A percentile compares a stretch with the other conserved stretches of the same genome.
Conservation (phyloP, 1,140 invertebrate species). For the Frieseomelitta varia region DNA sequence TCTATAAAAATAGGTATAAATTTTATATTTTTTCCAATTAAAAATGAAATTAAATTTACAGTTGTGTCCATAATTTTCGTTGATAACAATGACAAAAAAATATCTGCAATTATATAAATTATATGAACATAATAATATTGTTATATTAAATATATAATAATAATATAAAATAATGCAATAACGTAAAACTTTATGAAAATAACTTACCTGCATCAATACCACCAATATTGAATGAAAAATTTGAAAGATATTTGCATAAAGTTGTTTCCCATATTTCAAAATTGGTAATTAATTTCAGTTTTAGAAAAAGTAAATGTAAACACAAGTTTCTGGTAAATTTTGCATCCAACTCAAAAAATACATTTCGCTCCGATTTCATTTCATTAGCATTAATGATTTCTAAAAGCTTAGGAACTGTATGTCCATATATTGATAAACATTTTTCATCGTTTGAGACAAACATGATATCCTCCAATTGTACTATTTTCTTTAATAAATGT, state of each 20-base stretch:
- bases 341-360: constrained; percentile 52
- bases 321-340: constrained; percentile 65
- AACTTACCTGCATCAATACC: constrained; percentile 76
- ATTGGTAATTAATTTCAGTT: constrained; percentile 70
- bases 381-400: constrained; percentile 45
- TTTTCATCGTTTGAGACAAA: constrained; percentile 63
- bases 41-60: constrained; percentile 68
- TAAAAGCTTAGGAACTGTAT: constrained; percentile 70
- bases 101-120: constrained; percentile 60
- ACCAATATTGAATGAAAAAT: constrained; percentile 83
- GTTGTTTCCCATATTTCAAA: constrained; percentile 82
- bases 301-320: constrained; percentile 61
- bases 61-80: constrained; percentile 58
- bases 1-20: constrained; percentile 68
- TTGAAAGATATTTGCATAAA: constrained; percentile 83
- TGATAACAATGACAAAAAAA: constrained; percentile 66
- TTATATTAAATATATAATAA: neutral
- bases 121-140: neutral
- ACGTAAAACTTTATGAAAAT: constrained; percentile 31
- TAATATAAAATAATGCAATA: constrained; percentile 1
- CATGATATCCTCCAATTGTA: constrained; percentile 60
- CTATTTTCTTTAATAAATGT: constrained; percentile 62
- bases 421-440: constrained; percentile 70
- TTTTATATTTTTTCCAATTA: constrained; percentile 68
- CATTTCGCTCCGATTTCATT: constrained; percentile 11